Base-by-base conservation (phyloP, 2,113 vertebrate genomes). In the Engystomops pustulosus region DNA sequence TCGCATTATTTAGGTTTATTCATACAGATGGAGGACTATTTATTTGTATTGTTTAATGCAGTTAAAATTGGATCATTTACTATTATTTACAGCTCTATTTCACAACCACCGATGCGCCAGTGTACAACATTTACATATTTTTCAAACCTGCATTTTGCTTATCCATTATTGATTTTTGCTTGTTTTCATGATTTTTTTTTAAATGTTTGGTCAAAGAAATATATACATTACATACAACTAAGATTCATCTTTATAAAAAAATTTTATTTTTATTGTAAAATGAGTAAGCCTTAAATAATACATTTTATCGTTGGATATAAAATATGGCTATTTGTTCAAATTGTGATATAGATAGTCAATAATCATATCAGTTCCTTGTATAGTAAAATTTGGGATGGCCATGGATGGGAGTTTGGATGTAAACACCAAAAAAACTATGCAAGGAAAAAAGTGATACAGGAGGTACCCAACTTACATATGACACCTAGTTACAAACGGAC, bases 1-100 rank as follows among this genome's bases (percentile, higher is more conserved):
- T 74, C 49, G 44, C 70, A 49, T 47, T 47, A 74, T 45, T 74
- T 47, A 7, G 15, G 27, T 49, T 74, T 15, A 17, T 27, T 72
- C 41, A 27, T 6, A 30, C 44, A 30, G 9, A 70, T 4, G 5
- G n/a, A 41, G 70, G 2, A 25, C 25, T 11, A 30, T 74, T 74
- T 49, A 74, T 49, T 18, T 47, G 23, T 74, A 74, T 74, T 45
- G 45, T 47, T 45, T 45, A 49, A 49, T 30, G 45, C 14, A 17
- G 38, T 27, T 18, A 18, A 17, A 11, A 36, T 65, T 15, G 30
- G 2, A 17, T 34, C 25, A 17, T 62, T 62, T 62, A 6, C 30
- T 62, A 34, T 32, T 65, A 34, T 32, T 65, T 7, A 20, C 14
- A 67, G 1, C 2, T 20, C 17, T 0, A 36, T 20, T 20, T 0